Conservation (phyloP, 2,113 vertebrate genomes). For the Oreotragus oreotragus region DNA sequence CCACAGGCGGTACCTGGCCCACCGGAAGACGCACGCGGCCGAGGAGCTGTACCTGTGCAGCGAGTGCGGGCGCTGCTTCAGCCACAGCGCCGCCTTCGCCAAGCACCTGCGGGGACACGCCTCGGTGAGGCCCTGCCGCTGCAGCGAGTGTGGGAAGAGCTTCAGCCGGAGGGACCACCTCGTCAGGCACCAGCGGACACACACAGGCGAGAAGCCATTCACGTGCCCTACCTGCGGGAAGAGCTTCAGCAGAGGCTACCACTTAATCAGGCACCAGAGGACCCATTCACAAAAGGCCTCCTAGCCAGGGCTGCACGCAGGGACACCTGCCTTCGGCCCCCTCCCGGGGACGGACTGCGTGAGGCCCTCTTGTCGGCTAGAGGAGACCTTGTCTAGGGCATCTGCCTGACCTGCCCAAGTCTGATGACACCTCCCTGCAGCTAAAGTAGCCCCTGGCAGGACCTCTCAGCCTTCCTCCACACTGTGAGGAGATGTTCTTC, state of each 20-base stretch:
- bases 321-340: background rate
- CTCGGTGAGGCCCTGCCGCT: conserved; percentile 54
- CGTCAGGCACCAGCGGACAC: conserved; percentile 69
- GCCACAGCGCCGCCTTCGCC: conserved; percentile 80
- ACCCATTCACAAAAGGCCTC: conserved; percentile 60
- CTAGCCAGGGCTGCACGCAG: background rate
- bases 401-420: background rate
- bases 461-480: background rate
- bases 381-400: background rate
- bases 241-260: conserved; percentile 75
- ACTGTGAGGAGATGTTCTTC: background rate
- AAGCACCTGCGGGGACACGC: conserved; percentile 66
- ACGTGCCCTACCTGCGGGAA: conserved; percentile 74
- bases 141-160: conserved; percentile 70
- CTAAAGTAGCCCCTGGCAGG: background rate
- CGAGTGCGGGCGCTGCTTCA: conserved; percentile 77
- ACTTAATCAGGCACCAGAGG: conserved; percentile 71
- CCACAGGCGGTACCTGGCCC: conserved; percentile 78
- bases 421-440: background rate
- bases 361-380: background rate
- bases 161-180: conserved; percentile 72
- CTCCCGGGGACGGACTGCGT: background rate
- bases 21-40: conserved; percentile 84
- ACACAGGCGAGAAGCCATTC: conserved; percentile 73
- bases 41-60: conserved; percentile 82